These are phyloP conservation scores for Phaenicophaeus curvirostris DNA, from an alignment of 2,797 vertebrate genomes.

Conservation along the genomic window DNA sequence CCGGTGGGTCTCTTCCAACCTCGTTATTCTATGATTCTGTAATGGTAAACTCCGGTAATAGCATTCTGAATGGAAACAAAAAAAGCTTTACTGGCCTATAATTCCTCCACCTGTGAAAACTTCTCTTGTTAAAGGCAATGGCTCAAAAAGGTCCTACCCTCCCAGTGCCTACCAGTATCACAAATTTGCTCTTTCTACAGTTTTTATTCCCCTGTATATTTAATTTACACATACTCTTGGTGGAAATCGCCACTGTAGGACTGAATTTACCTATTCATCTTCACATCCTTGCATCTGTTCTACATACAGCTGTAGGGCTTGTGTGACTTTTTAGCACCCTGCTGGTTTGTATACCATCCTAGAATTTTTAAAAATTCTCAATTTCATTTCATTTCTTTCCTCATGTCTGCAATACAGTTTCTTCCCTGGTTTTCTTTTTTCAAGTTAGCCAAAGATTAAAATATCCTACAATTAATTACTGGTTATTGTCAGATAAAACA, in stretches of 20 bases:
- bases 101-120: accelerated
- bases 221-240: not conserved
- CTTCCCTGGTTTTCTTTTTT: not conserved
- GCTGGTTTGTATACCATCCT: not conserved
- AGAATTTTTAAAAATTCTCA: too few species aligned
- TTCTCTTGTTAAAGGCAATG: not conserved
- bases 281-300: not conserved
- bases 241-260: not conserved
- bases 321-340: not conserved
- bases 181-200: not conserved
- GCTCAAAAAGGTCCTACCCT: not conserved
- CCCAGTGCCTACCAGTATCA: not conserved
- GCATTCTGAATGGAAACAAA: too few species aligned
- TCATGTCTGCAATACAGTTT: not conserved
- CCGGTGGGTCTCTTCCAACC: too few species aligned
- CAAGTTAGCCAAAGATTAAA: not conserved
- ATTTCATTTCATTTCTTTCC: not conserved
- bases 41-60: not conserved
- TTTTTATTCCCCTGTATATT: not conserved
- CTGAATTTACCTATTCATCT: not conserved
- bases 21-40: too few species aligned
- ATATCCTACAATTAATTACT: not conserved
- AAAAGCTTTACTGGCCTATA: too few species aligned
- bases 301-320: not conserved
- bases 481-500: not conserved